These are phyloP conservation scores for Tetragnatha versicolor DNA, from an alignment of 1,140 invertebrate species.

Conservation along the genomic window DNA sequence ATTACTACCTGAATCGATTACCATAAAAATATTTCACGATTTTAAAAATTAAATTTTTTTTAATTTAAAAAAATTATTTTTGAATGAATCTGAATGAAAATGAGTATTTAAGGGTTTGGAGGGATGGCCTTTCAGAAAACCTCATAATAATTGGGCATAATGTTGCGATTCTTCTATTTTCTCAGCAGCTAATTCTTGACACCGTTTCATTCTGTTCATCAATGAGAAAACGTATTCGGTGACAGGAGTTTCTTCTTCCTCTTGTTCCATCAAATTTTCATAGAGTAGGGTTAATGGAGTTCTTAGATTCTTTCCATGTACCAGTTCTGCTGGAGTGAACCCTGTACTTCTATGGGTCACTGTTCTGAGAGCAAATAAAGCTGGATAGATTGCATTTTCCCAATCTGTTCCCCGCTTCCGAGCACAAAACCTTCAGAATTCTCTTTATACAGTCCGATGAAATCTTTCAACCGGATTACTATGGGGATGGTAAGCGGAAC, in stretches of 20 bases:
- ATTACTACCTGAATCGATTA: no score
- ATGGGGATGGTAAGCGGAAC: conserved; percentile 11
- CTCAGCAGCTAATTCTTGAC: neutral
- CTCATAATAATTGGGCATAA: neutral
- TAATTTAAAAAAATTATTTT: no score
- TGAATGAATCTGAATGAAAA: no score
- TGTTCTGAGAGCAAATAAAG: neutral
- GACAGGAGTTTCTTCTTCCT: neutral
- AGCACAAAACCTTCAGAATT: neutral
- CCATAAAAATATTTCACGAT: no score
- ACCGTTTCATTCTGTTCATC: conserved; percentile 3
- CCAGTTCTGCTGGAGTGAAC: neutral
- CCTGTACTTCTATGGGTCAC: neutral
- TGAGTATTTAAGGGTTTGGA: no score
- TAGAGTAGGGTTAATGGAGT: neutral
- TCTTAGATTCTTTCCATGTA: conserved; percentile 19
- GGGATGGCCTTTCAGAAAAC: no score
- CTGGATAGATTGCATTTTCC: neutral
- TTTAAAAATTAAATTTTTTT: no score
- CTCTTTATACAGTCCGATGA: conserved; percentile 3
- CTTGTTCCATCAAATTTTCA: neutral
- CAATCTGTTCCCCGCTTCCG: neutral
- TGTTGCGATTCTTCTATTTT: neutral
- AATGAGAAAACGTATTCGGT: neutral
- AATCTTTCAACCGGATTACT: conserved; percentile 13